These are phyloP conservation scores for Naso thynnoides DNA, from an alignment of 2,797 vertebrate species.

Conservation along the genomic window DNA sequence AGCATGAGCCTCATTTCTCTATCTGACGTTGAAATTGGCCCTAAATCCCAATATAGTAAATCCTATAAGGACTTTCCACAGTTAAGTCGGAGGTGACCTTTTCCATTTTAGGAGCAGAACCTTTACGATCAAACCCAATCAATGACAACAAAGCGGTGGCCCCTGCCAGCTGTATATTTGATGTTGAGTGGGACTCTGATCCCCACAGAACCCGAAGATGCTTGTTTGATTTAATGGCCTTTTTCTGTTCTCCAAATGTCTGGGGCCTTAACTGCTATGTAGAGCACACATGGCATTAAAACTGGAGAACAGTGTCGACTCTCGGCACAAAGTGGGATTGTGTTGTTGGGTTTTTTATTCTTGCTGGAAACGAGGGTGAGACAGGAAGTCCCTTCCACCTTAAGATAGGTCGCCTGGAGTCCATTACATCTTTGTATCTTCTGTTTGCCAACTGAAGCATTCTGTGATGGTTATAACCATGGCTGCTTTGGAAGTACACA, in stretches of 20 bases:
- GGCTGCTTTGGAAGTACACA: conserved; percentile 41
- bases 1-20: conserved; percentile 58
- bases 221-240: conserved; percentile 84
- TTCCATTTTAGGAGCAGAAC: conserved; percentile 80
- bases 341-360: conserved; percentile 1
- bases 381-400: conserved; percentile 61
- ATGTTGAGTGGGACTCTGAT: conserved; percentile 79
- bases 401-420: conserved; percentile 64
- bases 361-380: background rate
- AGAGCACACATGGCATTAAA: conserved; percentile 57
- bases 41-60: conserved; percentile 73
- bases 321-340: conserved; percentile 26
- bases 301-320: conserved; percentile 34
- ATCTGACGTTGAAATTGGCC: conserved; percentile 73
- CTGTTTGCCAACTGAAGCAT: conserved; percentile 52
- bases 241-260: conserved; percentile 83
- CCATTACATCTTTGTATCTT: conserved; percentile 45
- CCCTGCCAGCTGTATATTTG: conserved; percentile 76
- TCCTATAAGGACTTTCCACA: conserved; percentile 71
- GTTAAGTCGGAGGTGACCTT: conserved; percentile 84
- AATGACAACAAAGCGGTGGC: conserved; percentile 84
- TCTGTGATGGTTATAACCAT: conserved; percentile 54
- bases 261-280: conserved; percentile 71
- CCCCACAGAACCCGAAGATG: conserved; percentile 69
- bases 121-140: conserved; percentile 87